Conservation (phyloP, 1,140 invertebrate genomes). For the Ips typographus region DNA sequence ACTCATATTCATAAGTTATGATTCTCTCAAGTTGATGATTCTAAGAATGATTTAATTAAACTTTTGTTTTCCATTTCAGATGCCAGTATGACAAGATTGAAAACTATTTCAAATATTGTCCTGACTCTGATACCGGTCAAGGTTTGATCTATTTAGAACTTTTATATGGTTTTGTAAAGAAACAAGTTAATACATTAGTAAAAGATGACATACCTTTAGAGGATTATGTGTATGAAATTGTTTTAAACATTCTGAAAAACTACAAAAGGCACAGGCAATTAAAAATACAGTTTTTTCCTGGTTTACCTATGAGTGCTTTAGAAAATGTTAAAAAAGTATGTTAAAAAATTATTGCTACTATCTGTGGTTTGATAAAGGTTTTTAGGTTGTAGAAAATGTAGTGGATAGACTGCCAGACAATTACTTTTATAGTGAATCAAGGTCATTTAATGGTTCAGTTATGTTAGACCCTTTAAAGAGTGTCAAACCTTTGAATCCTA, state of each 20-base stretch:
- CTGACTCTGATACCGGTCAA: slow-evolving; percentile 19
- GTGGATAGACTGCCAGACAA: slow-evolving; percentile 34
- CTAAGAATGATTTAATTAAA: neutral
- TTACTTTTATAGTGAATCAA: slow-evolving; percentile 27
- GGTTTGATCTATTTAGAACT: slow-evolving; percentile 38
- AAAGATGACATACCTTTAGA: slow-evolving; percentile 37
- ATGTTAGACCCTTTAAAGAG: slow-evolving; percentile 20
- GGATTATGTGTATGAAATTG: slow-evolving; percentile 26
- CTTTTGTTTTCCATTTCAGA: slow-evolving; percentile 25
- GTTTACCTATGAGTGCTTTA: neutral
- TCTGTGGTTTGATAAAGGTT: neutral
- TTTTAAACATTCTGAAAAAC: slow-evolving; percentile 31
- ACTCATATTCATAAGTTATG: neutral
- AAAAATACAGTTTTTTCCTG: slow-evolving; percentile 3
- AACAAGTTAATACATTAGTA: slow-evolving; percentile 24
- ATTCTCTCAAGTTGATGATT: too few relatives aligned
- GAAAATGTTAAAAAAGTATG: neutral
- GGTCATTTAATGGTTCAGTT: neutral
- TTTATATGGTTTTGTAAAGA: slow-evolving; percentile 32
- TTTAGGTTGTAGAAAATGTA: slow-evolving; percentile 37
- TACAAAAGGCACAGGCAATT: slow-evolving; percentile 22
- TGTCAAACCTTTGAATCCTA: slow-evolving; percentile 29
- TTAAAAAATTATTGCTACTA: neutral
- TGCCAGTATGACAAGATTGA: slow-evolving; percentile 37
- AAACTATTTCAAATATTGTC: slow-evolving; percentile 36